These are phyloP conservation scores for Dioctria rufipes DNA, from an alignment of 2,888 invertebrate species.

Conservation along the genomic window DNA sequence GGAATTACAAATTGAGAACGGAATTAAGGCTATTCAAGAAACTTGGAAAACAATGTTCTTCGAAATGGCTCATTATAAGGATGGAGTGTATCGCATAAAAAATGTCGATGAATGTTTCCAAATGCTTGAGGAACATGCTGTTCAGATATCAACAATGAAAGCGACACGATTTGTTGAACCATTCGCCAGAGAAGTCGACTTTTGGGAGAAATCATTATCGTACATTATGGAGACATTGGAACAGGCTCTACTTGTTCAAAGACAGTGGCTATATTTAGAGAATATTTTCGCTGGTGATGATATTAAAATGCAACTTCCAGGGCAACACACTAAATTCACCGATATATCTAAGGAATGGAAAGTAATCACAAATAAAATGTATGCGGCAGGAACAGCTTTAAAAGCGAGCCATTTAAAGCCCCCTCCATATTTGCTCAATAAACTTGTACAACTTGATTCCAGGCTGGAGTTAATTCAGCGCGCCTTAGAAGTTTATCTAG, in stretches of 20 bases:
- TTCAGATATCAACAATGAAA: conserved; percentile 89
- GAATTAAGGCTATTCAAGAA: conserved; percentile 80
- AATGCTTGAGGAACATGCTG: conserved; percentile 86
- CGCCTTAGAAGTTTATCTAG: conserved; percentile 88
- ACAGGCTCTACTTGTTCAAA: conserved; percentile 84
- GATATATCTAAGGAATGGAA: conserved; percentile 81
- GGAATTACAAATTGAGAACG: conserved; percentile 89
- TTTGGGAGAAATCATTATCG: conserved; percentile 89
- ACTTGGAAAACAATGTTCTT: conserved; percentile 82
- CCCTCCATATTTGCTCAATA: conserved; percentile 77
- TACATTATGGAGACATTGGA: conserved; percentile 88
- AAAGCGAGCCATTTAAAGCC: conserved; percentile 77
- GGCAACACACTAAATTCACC: conserved; percentile 83
- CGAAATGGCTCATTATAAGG: conserved; percentile 82
- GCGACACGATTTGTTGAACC: conserved; percentile 90
- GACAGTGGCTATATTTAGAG: conserved; percentile 89
- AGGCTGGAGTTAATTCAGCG: conserved; percentile 86
- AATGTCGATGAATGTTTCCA: conserved; percentile 85
- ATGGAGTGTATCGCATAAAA: conserved; percentile 80
- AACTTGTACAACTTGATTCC: conserved; percentile 81
- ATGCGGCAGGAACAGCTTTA: conserved; percentile 73
- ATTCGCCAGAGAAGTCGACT: conserved; percentile 86
- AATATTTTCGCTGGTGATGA: conserved; percentile 92
- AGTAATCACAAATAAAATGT: conserved; percentile 74
- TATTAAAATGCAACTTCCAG: conserved; percentile 86